Percentiles rank a stretch among this genome's conserved stretches.
These are phyloP conservation scores for Encarsia formosa DNA, from an alignment of 2,888 invertebrate genomes.

Conservation along the genomic window DNA sequence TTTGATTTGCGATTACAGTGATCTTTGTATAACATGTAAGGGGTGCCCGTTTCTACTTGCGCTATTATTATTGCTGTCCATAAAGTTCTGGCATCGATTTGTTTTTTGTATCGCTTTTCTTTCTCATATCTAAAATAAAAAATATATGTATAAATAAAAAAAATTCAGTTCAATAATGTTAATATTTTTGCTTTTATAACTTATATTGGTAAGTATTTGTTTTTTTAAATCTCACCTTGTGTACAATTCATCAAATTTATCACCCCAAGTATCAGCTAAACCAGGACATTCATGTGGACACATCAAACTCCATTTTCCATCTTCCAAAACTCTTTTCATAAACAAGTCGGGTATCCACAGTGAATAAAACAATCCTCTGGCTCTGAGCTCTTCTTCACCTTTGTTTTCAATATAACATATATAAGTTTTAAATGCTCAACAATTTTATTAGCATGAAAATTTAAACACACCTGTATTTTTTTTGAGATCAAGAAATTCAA, in stretches of 20 bases:
- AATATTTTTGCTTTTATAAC: too few species aligned
- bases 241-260: slow-evolving; percentile 88
- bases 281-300: slow-evolving; percentile 93
- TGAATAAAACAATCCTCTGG: slow-evolving; percentile 93
- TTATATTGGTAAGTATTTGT: too few species aligned
- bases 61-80: slow-evolving; percentile 94
- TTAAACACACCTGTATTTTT: slow-evolving; percentile 85
- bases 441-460: too few species aligned
- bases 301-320: slow-evolving; percentile 92
- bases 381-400: slow-evolving; percentile 88
- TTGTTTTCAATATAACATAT: slow-evolving; percentile 4
- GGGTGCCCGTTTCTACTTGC: slow-evolving; percentile 96
- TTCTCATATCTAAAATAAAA: slow-evolving; percentile 73
- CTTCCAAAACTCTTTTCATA: slow-evolving; percentile 86
- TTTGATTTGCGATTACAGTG: slow-evolving; percentile 95
- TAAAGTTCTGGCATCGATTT: slow-evolving; percentile 76
- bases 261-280: slow-evolving; percentile 88
- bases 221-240: slow-evolving; percentile 59
- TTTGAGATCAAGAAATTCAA: slow-evolving; percentile 89
- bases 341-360: slow-evolving; percentile 98
- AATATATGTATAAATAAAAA: too few species aligned
- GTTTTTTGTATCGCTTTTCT: slow-evolving; percentile 66
- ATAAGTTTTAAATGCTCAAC: too few species aligned
- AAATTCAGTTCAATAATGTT: too few species aligned
- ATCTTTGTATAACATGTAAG: slow-evolving; percentile 96